Conservation (phyloP, 2,888 invertebrate genomes). For the Chouioia cunea region DNA sequence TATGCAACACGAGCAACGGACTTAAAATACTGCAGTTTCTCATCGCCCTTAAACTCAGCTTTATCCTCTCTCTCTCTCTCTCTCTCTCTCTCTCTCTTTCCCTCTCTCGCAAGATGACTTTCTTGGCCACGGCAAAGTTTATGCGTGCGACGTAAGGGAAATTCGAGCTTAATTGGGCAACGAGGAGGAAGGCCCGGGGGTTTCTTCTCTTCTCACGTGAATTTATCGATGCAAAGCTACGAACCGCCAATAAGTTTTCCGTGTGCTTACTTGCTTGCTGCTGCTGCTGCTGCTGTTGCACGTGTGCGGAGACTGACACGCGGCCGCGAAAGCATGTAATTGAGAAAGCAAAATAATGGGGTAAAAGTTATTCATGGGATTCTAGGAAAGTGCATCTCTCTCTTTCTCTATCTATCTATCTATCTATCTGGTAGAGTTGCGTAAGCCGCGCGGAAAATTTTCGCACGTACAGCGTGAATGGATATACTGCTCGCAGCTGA, state of each 20-base stretch:
- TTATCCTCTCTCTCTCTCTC: background rate
- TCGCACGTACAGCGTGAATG: conserved; percentile 2
- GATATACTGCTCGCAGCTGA: conserved; percentile 3
- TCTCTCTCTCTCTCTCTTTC: background rate
- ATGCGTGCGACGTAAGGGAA: conserved; percentile 16
- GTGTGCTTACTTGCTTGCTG: too few species aligned
- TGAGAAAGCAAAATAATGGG: conserved; percentile 33
- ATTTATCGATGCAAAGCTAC: conserved; percentile 38
- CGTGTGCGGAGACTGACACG: background rate
- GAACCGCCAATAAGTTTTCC: conserved; percentile 26
- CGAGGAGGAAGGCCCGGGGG: background rate
- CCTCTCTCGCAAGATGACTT: background rate
- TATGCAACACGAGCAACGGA: conserved; percentile 6
- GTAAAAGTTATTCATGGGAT: conserved; percentile 40
- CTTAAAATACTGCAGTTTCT: background rate
- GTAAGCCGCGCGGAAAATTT: conserved; percentile 28
- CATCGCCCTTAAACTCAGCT: conserved; percentile 22
- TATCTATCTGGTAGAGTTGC: too few species aligned
- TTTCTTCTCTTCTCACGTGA: conserved; percentile 17
- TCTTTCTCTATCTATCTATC: too few species aligned
- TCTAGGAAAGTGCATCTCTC: conserved; percentile 14
- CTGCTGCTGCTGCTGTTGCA: background rate
- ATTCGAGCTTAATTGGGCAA: conserved; percentile 44
- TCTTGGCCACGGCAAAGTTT: background rate
- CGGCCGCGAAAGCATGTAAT: conserved; percentile 5